Base-by-base conservation (phyloP, 2,113 vertebrate species). In the Megalops atlanticus region DNA sequence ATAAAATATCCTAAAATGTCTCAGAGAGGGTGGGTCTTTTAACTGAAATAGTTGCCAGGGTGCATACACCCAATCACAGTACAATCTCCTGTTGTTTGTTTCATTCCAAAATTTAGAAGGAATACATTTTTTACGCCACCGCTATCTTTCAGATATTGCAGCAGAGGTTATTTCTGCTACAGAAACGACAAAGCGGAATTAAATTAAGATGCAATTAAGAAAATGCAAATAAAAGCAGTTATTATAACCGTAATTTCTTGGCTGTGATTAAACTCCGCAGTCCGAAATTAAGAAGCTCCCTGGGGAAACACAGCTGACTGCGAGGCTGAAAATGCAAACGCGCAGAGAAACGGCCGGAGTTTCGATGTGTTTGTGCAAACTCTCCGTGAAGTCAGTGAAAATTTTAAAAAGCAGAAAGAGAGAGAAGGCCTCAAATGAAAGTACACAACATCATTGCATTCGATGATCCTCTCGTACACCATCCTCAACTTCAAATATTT, bases 151-250 rank as follows among this genome's bases (percentile, higher is more conserved):
- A 16, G 47, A 18, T 52, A 24, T 76, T 83, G 1, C 12, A 21
- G 6, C 31, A 47, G 27, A 21, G 58, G 11, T 68, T 11, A 14
- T 11, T 38, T 69, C 68, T 52, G 43, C 21, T 21, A 77, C 40
- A 16, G 47, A 76, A 21, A 54, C 35, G 64, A 70, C 24, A 14
- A 73, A 74, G 52, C 31, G 8, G 36, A 80, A 70, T 41, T 69
- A 11, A 84, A 77, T 80, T 68, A 76, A 52, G 27, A 12, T 36
- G 39, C 77, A 81, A 79, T 84, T 81, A 79, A 81, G 45, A 11
- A 76, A 72, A 47, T 43, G 58, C 58, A 79, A 81, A 84, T 74
- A 69, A 70, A 78, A 47, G 77, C 70, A 70, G 54, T 45, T 69
- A 64, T 47, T 68, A 69, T 68, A 74, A 43, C 73, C 52, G 11